These are phyloP conservation scores for Rhinoderma darwinii DNA, from an alignment of 2,113 vertebrate genomes.

Conservation along the genomic window DNA sequence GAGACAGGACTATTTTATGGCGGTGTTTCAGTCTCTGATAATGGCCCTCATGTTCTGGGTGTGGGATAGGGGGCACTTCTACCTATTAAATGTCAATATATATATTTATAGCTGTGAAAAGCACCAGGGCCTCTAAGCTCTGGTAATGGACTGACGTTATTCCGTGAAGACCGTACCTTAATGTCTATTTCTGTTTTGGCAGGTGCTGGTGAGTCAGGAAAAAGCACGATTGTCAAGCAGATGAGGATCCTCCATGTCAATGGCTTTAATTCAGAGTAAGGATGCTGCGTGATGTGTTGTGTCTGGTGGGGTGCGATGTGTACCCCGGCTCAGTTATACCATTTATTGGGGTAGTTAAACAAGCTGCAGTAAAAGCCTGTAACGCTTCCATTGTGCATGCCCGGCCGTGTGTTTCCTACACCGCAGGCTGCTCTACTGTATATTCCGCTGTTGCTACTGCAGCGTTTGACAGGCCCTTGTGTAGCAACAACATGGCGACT, in stretches of 20 bases:
- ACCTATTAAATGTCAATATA: no score
- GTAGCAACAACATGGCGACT: constrained; percentile 82
- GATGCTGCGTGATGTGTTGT: constrained; percentile 44
- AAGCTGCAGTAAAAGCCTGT: constrained; percentile 19
- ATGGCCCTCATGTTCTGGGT: no score
- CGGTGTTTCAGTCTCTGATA: no score
- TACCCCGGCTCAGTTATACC: neutral
- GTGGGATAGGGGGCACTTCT: no score
- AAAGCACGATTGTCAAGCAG: constrained; percentile 99
- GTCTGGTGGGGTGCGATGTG: neutral
- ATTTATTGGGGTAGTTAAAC: constrained; percentile 5
- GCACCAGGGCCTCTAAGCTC: no score
- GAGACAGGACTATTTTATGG: no score
- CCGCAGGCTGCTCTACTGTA: constrained; percentile 67
- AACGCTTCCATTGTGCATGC: constrained; percentile 3
- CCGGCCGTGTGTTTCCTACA: constrained; percentile 21
- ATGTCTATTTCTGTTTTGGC: constrained; percentile 66
- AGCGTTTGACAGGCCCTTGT: constrained; percentile 84
- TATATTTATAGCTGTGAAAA: no score
- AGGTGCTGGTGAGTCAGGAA: constrained; percentile 99
- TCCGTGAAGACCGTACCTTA: neutral
- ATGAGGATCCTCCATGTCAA: constrained; percentile 99
- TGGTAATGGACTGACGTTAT: neutral
- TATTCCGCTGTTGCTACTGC: constrained; percentile 80
- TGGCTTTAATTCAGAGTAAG: constrained; percentile 99